Evolutionary conservation across 1,140 invertebrate species (phyloP).

Genomic region (Drosophila obscura): DNA sequence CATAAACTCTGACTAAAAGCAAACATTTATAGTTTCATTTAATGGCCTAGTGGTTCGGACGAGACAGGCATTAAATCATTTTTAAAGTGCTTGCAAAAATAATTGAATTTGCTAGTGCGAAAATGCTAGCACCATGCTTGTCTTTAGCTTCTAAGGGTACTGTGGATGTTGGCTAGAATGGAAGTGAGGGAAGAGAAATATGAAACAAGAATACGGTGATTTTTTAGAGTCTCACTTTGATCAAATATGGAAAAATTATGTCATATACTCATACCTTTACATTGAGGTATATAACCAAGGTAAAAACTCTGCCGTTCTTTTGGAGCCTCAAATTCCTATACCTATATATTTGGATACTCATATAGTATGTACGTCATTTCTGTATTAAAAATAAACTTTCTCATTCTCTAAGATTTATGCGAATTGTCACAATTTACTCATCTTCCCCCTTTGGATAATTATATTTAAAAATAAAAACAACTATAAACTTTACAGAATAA

Average conservation of each 20-base stretch:
- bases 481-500: neutral
- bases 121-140: slow-evolving; percentile 45
- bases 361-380: no score
- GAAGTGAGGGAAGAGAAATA: neutral
- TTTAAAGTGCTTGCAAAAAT: slow-evolving; percentile 68
- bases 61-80: slow-evolving; percentile 73
- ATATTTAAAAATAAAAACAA: no score
- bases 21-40: slow-evolving; percentile 75
- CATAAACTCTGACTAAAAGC: slow-evolving; percentile 67
- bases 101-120: slow-evolving; percentile 66
- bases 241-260: neutral
- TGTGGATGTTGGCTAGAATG: neutral
- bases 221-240: neutral
- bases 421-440: no score
- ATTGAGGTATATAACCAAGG: no score
- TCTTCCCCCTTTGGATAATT: no score
- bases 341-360: no score
- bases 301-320: no score
- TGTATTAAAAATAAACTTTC: no score
- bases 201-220: neutral
- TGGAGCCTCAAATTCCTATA: no score
- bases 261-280: no score
- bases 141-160: neutral
- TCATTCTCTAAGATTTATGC: no score
- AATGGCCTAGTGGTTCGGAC: slow-evolving; percentile 62